Evolutionary conservation across 92 coral and sea anemone genomes (phyloP).

Genomic region (Epizoanthus scotinus): DNA sequence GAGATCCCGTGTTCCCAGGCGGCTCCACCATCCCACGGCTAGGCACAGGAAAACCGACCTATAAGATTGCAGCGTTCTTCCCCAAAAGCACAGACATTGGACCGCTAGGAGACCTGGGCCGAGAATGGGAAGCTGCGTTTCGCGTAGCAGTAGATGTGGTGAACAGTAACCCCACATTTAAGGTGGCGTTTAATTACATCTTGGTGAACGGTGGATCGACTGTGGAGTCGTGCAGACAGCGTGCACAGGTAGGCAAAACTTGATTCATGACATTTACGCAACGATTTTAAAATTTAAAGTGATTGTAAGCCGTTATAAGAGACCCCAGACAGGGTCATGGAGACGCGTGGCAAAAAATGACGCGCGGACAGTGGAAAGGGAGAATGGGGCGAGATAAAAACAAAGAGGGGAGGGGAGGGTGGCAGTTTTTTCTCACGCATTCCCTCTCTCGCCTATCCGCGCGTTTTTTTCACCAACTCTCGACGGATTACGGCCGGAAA

Average conservation of each 20-base stretch:
- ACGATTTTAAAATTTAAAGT: too few relatives aligned
- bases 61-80: slow-evolving; percentile 98
- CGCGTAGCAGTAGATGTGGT: slow-evolving; percentile 84
- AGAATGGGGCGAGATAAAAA: too few relatives aligned
- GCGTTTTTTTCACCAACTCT: too few relatives aligned
- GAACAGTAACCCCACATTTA: slow-evolving; percentile 83
- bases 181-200: slow-evolving; percentile 86
- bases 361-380: too few relatives aligned
- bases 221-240: slow-evolving; percentile 67
- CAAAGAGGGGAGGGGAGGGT: too few relatives aligned
- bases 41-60: slow-evolving; percentile 87
- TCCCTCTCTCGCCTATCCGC: too few relatives aligned
- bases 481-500: too few relatives aligned
- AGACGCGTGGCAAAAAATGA: too few relatives aligned
- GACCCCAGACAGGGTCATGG: too few relatives aligned
- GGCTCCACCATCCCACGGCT: slow-evolving; percentile 89
- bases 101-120: slow-evolving; percentile 78
- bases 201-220: slow-evolving; percentile 76
- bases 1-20: slow-evolving; percentile 92
- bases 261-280: not conserved
- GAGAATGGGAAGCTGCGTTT: slow-evolving; percentile 98
- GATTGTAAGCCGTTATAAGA: too few relatives aligned
- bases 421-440: too few relatives aligned
- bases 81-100: slow-evolving; percentile 80
- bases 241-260: slow-evolving; percentile 71